These are phyloP conservation scores for Cerastis rubricosa DNA, from an alignment of 2,888 invertebrate genomes.

Conservation along the genomic window DNA sequence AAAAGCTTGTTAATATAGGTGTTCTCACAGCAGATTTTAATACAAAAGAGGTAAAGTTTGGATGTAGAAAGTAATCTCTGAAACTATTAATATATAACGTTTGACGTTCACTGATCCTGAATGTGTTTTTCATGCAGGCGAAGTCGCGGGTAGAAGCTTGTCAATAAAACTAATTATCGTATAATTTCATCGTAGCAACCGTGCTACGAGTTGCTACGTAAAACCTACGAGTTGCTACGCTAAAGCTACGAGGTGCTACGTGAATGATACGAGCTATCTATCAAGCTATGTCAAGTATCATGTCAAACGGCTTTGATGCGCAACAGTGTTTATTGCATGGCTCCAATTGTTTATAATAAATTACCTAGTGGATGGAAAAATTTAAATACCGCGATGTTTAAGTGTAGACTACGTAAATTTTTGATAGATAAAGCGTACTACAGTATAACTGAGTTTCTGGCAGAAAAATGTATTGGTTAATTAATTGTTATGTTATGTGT, in stretches of 20 bases:
- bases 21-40: background rate
- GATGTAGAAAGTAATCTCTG: background rate
- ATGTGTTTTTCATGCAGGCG: background rate
- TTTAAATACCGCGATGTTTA: too few species aligned
- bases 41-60: background rate
- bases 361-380: too few species aligned
- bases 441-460: too few species aligned
- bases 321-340: too few species aligned
- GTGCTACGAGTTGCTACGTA: slow-evolving; percentile 41
- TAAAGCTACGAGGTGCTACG: slow-evolving; percentile 35
- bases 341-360: too few species aligned
- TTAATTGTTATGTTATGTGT: too few species aligned
- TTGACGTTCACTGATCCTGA: background rate
- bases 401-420: too few species aligned
- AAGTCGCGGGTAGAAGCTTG: background rate
- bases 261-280: slow-evolving; percentile 2
- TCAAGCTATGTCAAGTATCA: too few species aligned
- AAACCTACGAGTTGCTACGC: slow-evolving; percentile 11
- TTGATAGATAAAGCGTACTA: too few species aligned
- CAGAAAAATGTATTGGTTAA: too few species aligned
- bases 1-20: background rate
- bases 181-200: slow-evolving; percentile 10
- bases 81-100: background rate
- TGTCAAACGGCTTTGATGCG: too few species aligned
- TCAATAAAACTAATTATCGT: background rate